Evolutionary conservation across 2,888 invertebrate species (phyloP), one percentile per base, ranked within the genome.

Genomic region (Nephrotoma appendiculata): DNA sequence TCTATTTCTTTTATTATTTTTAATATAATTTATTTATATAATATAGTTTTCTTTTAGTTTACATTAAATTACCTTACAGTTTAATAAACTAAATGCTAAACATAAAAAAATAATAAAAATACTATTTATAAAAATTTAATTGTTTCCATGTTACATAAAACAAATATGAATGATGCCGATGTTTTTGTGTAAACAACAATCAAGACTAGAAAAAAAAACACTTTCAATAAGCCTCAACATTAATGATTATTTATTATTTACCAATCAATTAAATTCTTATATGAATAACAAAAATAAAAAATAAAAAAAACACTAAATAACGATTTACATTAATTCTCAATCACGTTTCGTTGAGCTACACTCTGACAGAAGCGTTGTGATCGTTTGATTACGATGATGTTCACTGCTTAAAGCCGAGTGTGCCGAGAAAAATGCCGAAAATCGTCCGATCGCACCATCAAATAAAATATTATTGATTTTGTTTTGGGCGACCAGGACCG

Each of bases 391-490:
- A 85, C 85, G 42, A 85, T 44, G 85, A 19, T 85, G 85, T 6
- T 31, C 19, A 9, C 9, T n/a, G 19, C 45, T 85, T 44, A 44
- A 15, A 1, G 85, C 15, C 15, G 85, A 85, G 5, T 42, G 44
- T 2, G 85, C 42, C 2, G 85, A 7, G 11, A 44, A 19, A 85
- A 85, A 85, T 15, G 42, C 44, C 5, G 43, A 85, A 19, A 85
- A 85, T 19, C 85, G 43, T 0, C 85, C 85, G 19, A 85, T 85
- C 15, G 85, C 85, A 19, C 85, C 85, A 85, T 85, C 85, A 45
- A 85, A 85, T 3, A 85, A 44, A 44, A 85, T 44, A 85, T 85
- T 85, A 85, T 85, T 85, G 11, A 85, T 85, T 45, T 85, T 85
- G 31, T 85, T 85, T 19, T 85, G 85, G 0, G 85, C 85, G 12